Percentiles rank a stretch among this genome's conserved stretches.
These are phyloP conservation scores for Incurvaria masculella DNA, from an alignment of 2,888 invertebrate genomes.

Conservation along the genomic window DNA sequence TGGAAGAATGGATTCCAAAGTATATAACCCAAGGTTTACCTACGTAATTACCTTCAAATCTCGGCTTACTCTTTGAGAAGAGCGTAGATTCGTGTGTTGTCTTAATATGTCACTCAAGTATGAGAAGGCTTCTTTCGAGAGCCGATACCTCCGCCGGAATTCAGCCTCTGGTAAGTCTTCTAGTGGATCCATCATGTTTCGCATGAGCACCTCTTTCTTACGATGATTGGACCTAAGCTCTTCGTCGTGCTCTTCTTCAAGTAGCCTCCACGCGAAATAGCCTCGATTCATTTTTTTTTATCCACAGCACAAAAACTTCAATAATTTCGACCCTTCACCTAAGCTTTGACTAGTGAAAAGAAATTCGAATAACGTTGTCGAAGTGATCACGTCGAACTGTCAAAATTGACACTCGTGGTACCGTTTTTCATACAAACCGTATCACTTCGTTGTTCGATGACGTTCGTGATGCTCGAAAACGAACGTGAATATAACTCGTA, in stretches of 20 bases:
- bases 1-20: too few relatives aligned
- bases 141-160: not conserved
- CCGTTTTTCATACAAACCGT: too few relatives aligned
- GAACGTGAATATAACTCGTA: too few relatives aligned
- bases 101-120: not conserved
- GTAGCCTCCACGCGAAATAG: not conserved
- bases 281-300: not conserved
- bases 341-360: too few relatives aligned
- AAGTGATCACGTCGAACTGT: too few relatives aligned
- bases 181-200: not conserved
- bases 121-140: not conserved
- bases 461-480: too few relatives aligned
- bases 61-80: not conserved
- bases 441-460: too few relatives aligned
- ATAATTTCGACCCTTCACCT: not conserved
- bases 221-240: not conserved
- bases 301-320: too few relatives aligned
- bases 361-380: too few relatives aligned
- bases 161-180: not conserved
- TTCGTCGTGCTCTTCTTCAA: not conserved
- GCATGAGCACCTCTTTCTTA: not conserved
- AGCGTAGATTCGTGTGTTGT: not conserved
- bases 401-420: too few relatives aligned
- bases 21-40: too few relatives aligned
- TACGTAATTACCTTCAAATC: not conserved